Percentiles rank a stretch among this genome's conserved stretches.
phyloP scores from a whole-genome alignment of 1,140 invertebrate species.

The Aphelenchoides fujianensis region DNA sequence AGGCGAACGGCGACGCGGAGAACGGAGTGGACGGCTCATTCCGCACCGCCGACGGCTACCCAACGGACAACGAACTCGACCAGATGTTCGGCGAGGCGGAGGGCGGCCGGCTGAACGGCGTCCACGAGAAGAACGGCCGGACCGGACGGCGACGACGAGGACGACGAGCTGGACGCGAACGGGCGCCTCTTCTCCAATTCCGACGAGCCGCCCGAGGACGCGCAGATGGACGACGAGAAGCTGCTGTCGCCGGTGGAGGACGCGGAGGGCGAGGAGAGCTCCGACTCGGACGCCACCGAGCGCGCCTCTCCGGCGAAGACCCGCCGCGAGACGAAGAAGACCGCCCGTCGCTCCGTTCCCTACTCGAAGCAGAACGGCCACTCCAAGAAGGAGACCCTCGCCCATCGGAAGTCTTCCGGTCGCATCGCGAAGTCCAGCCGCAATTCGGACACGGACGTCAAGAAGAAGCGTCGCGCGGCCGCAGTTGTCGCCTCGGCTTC shows the following conservation, averaged over 20 bases:
- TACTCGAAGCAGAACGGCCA: background rate
- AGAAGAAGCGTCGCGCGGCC: slow-evolving; percentile 16
- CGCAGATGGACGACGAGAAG: background rate
- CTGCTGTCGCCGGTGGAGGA: background rate
- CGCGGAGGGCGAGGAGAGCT: background rate
- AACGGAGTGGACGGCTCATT: background rate
- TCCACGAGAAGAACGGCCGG: background rate
- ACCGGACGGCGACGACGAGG: background rate
- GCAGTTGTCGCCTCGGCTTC: background rate
- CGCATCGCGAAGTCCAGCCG: background rate
- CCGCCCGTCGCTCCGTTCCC: background rate
- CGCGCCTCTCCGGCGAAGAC: background rate
- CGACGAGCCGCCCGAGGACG: background rate
- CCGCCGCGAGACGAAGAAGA: slow-evolving; percentile 3
- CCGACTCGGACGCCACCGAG: background rate
- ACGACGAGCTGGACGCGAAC: background rate
- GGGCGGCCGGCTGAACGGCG: background rate
- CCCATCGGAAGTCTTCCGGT: background rate
- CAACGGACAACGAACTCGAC: background rate
- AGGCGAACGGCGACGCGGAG: background rate
- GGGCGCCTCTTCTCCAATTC: background rate
- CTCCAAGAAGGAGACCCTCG: slow-evolving; percentile 1
- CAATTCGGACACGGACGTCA: background rate
- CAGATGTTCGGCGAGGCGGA: background rate
- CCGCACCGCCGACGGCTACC: background rate